These are phyloP conservation scores for Lochmaea crataegi DNA, from an alignment of 2,888 invertebrate genomes.

Conservation along the genomic window DNA sequence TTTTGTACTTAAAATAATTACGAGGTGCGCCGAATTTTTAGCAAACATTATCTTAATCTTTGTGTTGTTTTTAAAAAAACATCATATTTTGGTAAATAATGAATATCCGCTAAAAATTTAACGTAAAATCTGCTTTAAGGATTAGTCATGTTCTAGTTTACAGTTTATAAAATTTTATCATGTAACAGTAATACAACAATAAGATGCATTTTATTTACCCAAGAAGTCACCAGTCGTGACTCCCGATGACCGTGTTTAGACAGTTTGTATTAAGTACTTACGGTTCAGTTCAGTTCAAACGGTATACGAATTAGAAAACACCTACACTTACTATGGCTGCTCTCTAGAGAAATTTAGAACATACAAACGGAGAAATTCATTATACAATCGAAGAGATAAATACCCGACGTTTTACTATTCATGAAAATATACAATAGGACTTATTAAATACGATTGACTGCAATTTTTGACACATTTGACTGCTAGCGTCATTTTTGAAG, in stretches of 20 bases:
- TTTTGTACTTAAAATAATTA: background rate
- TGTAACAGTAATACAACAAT: constrained; percentile 29
- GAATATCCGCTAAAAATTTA: background rate
- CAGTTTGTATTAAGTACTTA: constrained; percentile 11
- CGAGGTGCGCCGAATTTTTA: background rate
- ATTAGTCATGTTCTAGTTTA: constrained; percentile 25
- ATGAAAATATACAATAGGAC: background rate
- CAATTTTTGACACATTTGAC: background rate
- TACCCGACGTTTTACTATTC: background rate
- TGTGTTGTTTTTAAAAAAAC: constrained; percentile 4
- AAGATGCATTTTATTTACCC: constrained; percentile 38
- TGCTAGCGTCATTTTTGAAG: too few species aligned
- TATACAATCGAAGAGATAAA: constrained; percentile 9
- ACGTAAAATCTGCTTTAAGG: constrained; percentile 8
- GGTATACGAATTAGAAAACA: constrained; percentile 41
- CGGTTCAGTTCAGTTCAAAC: constrained; percentile 19
- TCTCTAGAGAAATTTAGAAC: constrained; percentile 39
- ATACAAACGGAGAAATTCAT: constrained; percentile 32
- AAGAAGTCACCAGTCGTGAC: constrained; percentile 38
- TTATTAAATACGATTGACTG: background rate
- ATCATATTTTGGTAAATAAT: constrained; percentile 7
- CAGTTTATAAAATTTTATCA: constrained; percentile 14
- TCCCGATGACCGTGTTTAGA: constrained; percentile 31
- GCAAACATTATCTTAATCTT: background rate
- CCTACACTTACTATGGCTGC: constrained; percentile 29